Evolutionary conservation across 2,797 vertebrate species (phyloP).

Genomic region (Coregonus sp.): DNA sequence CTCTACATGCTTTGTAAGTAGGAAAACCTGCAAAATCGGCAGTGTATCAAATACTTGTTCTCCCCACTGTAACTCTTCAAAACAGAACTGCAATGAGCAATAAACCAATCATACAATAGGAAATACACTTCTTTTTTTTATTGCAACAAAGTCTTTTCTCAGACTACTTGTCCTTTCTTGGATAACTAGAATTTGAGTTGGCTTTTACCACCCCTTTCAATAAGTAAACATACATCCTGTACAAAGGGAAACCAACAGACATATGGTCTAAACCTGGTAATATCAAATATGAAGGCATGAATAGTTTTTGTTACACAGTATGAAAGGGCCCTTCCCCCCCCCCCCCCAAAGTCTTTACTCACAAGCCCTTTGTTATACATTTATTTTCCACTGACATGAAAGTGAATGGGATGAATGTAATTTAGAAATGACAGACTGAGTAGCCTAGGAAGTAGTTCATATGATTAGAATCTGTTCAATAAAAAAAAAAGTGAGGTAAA

Average conservation of each 20-base stretch:
- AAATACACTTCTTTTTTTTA: constrained; percentile 18
- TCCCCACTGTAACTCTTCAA: not conserved
- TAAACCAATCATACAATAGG: not conserved
- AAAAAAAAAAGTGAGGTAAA: too few relatives aligned
- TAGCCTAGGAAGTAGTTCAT: not conserved
- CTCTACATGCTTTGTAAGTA: too few relatives aligned
- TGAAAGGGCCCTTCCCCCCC: not conserved
- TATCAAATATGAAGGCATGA: constrained; percentile 35
- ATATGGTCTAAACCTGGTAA: constrained; percentile 63
- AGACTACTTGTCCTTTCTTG: constrained; percentile 47
- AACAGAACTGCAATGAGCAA: not conserved
- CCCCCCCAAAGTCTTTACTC: not conserved
- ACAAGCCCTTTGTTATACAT: not conserved
- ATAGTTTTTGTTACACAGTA: not conserved
- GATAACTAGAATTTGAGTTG: constrained; percentile 61
- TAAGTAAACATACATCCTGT: constrained; percentile 76
- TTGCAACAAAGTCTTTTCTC: constrained; percentile 11
- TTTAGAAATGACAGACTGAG: not conserved
- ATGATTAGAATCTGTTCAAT: not conserved
- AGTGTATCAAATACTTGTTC: too few relatives aligned
- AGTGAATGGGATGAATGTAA: not conserved
- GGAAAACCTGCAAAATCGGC: too few relatives aligned
- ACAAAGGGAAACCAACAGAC: constrained; percentile 70
- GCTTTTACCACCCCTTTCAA: constrained; percentile 72
- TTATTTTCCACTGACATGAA: not conserved